Evolutionary conservation across 2,113 vertebrate genomes (phyloP).

Genomic region (Stigmatopora nigra): DNA sequence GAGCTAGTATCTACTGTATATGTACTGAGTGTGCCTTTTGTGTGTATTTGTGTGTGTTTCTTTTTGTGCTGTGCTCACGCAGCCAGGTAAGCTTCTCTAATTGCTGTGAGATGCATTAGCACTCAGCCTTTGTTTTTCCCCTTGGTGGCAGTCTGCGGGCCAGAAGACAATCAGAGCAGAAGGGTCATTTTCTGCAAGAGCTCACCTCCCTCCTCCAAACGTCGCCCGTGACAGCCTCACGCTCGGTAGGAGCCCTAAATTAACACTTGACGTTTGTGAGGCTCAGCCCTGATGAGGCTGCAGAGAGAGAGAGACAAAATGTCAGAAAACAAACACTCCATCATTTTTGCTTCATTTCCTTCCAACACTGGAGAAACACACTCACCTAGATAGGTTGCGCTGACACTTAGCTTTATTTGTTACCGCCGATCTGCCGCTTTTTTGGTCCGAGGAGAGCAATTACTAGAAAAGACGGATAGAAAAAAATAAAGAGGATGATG

Average conservation of each 20-base stretch:
- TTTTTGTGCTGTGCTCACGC: slow-evolving; percentile 51
- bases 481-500: slow-evolving; percentile 35
- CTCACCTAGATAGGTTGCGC: slow-evolving; percentile 77
- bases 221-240: slow-evolving; percentile 73
- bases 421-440: slow-evolving; percentile 61
- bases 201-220: slow-evolving; percentile 79
- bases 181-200: slow-evolving; percentile 88
- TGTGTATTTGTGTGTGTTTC: slow-evolving; percentile 41
- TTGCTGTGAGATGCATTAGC: slow-evolving; percentile 70
- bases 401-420: slow-evolving; percentile 67
- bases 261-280: slow-evolving; percentile 77
- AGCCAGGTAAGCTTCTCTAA: slow-evolving; percentile 69
- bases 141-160: slow-evolving; percentile 69
- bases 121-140: slow-evolving; percentile 71
- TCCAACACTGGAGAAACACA: slow-evolving; percentile 70
- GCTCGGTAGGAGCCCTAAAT: slow-evolving; percentile 82
- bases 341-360: slow-evolving; percentile 84
- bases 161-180: slow-evolving; percentile 80
- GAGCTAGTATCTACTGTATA: slow-evolving; percentile 31
- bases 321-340: slow-evolving; percentile 84
- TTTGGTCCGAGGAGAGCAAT: slow-evolving; percentile 61
- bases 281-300: slow-evolving; percentile 76
- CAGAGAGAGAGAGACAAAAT: slow-evolving; percentile 67
- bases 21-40: slow-evolving; percentile 33
- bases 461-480: slow-evolving; percentile 37